These are phyloP conservation scores for Clarias batrachus DNA, from an alignment of 2,113 vertebrate species.

Conservation along the genomic window DNA sequence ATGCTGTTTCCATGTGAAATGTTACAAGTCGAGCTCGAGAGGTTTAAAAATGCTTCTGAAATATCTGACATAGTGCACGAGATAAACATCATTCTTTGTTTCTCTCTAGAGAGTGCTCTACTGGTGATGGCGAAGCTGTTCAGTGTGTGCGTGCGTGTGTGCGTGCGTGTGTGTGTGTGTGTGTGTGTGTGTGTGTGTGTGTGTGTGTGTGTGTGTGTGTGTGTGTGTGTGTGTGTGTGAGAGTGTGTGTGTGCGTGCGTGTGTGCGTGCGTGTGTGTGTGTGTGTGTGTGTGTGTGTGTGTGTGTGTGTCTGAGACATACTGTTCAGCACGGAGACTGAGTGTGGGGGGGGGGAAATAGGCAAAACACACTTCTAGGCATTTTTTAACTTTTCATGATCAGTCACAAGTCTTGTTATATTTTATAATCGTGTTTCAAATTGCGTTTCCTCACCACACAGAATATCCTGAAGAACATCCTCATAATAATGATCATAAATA, in stretches of 20 bases:
- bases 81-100: slow-evolving; percentile 6
- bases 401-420: neutral
- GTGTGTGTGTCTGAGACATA: neutral
- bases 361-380: slow-evolving; percentile 13
- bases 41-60: neutral
- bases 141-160: slow-evolving; percentile 8
- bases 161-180: neutral
- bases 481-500: neutral
- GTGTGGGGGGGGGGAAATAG: slow-evolving; percentile 38
- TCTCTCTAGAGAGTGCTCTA: neutral
- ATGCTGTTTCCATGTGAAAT: neutral
- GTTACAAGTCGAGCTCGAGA: neutral
- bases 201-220: too few relatives aligned
- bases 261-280: too few relatives aligned
- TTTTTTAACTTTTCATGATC: neutral
- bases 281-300: too few relatives aligned
- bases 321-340: slow-evolving; percentile 50
- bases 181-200: neutral
- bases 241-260: neutral
- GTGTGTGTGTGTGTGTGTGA: neutral
- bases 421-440: neutral
- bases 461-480: neutral
- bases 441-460: neutral
- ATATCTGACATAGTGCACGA: neutral
- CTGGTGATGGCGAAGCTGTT: neutral